These are phyloP conservation scores for Anarrhichthys ocellatus DNA, from an alignment of 2,113 vertebrate species.

Conservation along the genomic window DNA sequence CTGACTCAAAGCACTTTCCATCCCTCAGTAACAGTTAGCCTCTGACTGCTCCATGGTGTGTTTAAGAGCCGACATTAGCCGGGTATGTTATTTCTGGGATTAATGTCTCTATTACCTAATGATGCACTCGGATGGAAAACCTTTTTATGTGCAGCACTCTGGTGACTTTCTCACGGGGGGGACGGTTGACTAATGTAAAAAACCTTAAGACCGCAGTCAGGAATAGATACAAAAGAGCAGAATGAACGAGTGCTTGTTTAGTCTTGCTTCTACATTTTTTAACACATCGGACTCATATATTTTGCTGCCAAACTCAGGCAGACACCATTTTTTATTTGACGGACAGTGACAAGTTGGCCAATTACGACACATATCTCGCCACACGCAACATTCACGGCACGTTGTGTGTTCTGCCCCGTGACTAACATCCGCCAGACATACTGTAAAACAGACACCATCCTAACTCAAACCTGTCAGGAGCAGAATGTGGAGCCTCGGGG, in stretches of 20 bases:
- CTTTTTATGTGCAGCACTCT: slow-evolving; percentile 12
- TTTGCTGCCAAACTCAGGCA: slow-evolving; percentile 11
- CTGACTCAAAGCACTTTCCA: slow-evolving; percentile 32
- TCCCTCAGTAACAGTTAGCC: slow-evolving; percentile 22
- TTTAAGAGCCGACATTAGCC: slow-evolving; percentile 45
- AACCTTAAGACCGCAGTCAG: slow-evolving; percentile 21
- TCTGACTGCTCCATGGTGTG: slow-evolving; percentile 27
- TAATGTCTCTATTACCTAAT: slow-evolving; percentile 41
- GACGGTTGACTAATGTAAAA: slow-evolving; percentile 11
- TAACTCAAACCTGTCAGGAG: slow-evolving; percentile 3
- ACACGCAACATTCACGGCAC: background rate
- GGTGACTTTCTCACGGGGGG: slow-evolving; percentile 19
- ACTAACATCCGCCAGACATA: slow-evolving; percentile 40
- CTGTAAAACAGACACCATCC: slow-evolving; percentile 6
- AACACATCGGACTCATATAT: background rate
- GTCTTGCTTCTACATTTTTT: slow-evolving; percentile 16
- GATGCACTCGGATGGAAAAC: slow-evolving; percentile 33
- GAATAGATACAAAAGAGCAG: background rate
- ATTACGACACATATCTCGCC: slow-evolving; percentile 25
- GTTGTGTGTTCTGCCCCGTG: slow-evolving; percentile 8
- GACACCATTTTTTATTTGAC: slow-evolving; percentile 16
- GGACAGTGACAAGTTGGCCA: slow-evolving; percentile 21
- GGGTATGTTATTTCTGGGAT: slow-evolving; percentile 47
- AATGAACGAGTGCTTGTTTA: slow-evolving; percentile 30
- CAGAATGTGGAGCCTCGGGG: background rate